Conservation (phyloP, 2,797 vertebrate species). For the Neoniphon sammara region DNA sequence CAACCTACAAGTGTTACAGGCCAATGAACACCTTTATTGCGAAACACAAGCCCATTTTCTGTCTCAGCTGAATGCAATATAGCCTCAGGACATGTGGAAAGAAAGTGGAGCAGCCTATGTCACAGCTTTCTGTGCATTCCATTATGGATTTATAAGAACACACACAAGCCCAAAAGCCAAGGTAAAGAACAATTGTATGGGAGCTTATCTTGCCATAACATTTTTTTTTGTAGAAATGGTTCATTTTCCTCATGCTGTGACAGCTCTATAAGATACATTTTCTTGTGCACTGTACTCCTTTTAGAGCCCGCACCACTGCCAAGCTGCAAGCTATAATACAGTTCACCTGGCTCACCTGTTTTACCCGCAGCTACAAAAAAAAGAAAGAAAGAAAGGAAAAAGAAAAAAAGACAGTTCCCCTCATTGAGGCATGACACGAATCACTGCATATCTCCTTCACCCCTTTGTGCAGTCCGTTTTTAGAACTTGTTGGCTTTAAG, state of each 20-base stretch:
- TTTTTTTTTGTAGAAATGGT: background rate
- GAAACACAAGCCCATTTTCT: constrained; percentile 43
- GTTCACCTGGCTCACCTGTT: constrained; percentile 42
- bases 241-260: background rate
- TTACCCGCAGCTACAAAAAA: constrained; percentile 26
- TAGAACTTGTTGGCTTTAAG: too few relatives aligned
- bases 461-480: background rate
- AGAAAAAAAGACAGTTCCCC: background rate
- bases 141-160: background rate
- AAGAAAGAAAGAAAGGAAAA: too few relatives aligned
- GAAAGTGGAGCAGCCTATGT: constrained; percentile 33
- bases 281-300: background rate
- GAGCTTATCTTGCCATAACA: background rate
- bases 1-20: constrained; percentile 22
- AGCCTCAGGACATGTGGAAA: constrained; percentile 23
- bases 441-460: background rate
- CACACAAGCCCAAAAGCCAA: background rate
- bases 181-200: background rate
- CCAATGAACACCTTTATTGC: constrained; percentile 45
- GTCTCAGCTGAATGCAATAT: constrained; percentile 26
- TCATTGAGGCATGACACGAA: background rate
- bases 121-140: constrained; percentile 10
- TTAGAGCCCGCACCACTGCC: background rate
- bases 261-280: background rate
- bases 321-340: background rate